A percentile compares a stretch with the other conserved stretches of the same genome.
Conservation (phyloP, 2,888 invertebrate species). For the Hyppa rectilinea region DNA sequence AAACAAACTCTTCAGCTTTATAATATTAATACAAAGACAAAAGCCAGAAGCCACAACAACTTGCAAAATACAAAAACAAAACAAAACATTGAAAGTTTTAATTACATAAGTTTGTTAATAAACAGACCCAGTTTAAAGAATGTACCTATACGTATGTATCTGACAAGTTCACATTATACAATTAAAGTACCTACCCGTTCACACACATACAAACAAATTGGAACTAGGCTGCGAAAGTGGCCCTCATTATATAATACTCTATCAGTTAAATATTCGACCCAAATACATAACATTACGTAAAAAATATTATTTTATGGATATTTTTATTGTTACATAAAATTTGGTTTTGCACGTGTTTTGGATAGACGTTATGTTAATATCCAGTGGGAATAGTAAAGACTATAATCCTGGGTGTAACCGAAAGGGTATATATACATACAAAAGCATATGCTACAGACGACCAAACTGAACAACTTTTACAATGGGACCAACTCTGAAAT, state of each 20-base stretch:
- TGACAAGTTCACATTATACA: constrained; percentile 46
- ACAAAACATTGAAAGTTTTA: background rate
- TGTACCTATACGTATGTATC: background rate
- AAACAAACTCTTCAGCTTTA: too few species aligned
- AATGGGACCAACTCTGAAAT: too few species aligned
- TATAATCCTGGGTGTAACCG: too few species aligned
- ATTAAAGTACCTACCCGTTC: constrained; percentile 27
- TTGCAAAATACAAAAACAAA: constrained; percentile 6
- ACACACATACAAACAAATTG: constrained; percentile 20
- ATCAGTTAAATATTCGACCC: constrained; percentile 41
- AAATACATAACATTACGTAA: constrained; percentile 44
- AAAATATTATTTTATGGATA: background rate
- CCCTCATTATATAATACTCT: constrained; percentile 46
- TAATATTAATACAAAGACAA: too few species aligned
- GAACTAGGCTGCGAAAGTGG: constrained; percentile 50
- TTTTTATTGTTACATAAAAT: constrained; percentile 2
- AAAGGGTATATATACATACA: too few species aligned
- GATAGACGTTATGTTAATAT: background rate
- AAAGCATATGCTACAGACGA: too few species aligned
- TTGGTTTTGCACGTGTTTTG: background rate
- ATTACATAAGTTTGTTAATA: constrained; percentile 15
- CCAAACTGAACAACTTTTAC: too few species aligned
- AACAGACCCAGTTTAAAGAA: background rate
- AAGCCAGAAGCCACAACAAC: background rate
- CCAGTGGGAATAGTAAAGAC: too few species aligned